phyloP scores from a whole-genome alignment of 2,888 invertebrate species.

The Saturnia japonica region DNA sequence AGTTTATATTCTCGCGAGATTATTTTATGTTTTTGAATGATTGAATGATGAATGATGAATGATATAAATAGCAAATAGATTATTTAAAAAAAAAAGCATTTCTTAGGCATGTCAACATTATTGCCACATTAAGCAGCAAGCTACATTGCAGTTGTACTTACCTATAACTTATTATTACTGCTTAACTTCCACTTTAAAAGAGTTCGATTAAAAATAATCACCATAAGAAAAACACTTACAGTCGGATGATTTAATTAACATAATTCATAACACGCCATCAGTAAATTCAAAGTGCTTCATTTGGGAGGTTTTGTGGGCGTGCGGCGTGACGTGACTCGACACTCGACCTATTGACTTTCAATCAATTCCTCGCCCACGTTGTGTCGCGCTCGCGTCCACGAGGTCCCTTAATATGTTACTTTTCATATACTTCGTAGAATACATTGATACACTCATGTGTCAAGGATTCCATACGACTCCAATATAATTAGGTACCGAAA shows the following conservation, averaged over 20 bases:
- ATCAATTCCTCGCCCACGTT: conserved; percentile 53
- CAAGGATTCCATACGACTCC: conserved; percentile 6
- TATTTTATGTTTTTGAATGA: no score
- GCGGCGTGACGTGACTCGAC: conserved; percentile 46
- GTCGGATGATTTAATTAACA: conserved; percentile 5
- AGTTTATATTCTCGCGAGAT: no score
- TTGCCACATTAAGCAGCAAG: not conserved
- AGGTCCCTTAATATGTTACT: conserved; percentile 11
- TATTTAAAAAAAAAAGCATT: no score
- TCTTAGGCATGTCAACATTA: not conserved
- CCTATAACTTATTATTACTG: not conserved
- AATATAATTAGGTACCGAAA: conserved; percentile 1
- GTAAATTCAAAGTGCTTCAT: conserved; percentile 28
- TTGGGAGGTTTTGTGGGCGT: conserved; percentile 44
- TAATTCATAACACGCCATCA: conserved; percentile 32
- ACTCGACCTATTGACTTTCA: conserved; percentile 59
- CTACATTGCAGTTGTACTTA: no score
- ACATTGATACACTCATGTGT: conserved; percentile 8
- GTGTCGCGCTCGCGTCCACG: conserved; percentile 27
- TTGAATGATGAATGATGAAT: no score
- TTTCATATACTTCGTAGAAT: conserved; percentile 6
- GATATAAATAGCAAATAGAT: no score
- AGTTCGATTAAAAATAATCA: not conserved
- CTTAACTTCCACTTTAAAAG: not conserved
- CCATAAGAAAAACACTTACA: not conserved